A percentile compares a stretch with the other conserved stretches of the same genome.
These are phyloP conservation scores for Leucoma salicis DNA, from an alignment of 2,888 invertebrate species.

Conservation along the genomic window DNA sequence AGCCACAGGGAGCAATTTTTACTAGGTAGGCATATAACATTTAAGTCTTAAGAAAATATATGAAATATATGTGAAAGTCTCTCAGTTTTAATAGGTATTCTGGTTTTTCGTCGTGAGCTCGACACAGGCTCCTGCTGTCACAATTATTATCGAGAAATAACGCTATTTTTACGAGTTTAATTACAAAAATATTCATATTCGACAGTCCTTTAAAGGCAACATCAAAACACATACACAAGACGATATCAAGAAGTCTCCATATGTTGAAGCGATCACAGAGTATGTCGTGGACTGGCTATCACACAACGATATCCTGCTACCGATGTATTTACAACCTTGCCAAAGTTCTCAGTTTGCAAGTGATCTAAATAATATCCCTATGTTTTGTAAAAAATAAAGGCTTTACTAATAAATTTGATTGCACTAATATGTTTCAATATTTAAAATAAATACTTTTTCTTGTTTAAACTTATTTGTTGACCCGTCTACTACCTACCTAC, in stretches of 20 bases:
- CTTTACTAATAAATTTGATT: background rate
- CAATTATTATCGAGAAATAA: no score
- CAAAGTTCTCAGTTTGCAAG: constrained; percentile 32
- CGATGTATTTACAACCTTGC: constrained; percentile 61
- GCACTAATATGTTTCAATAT: no score
- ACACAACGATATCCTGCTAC: constrained; percentile 54
- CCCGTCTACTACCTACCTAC: no score
- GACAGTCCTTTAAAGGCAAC: constrained; percentile 35
- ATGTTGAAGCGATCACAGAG: constrained; percentile 59
- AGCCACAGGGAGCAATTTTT: no score
- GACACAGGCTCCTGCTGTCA: no score
- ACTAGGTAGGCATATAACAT: no score
- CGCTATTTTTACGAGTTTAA: background rate
- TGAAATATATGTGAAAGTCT: no score
- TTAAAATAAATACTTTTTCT: no score
- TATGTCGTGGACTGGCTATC: constrained; percentile 67
- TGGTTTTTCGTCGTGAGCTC: no score
- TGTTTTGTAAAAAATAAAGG: background rate
- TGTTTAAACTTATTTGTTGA: no score
- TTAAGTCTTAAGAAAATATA: no score
- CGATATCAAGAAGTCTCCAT: constrained; percentile 55
- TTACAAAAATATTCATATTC: background rate
- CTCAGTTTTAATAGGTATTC: no score
- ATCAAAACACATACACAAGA: constrained; percentile 41
- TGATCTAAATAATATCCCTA: constrained; percentile 42